These are phyloP conservation scores for Istiophorus platypterus DNA, from an alignment of 2,113 vertebrate species.

Conservation along the genomic window DNA sequence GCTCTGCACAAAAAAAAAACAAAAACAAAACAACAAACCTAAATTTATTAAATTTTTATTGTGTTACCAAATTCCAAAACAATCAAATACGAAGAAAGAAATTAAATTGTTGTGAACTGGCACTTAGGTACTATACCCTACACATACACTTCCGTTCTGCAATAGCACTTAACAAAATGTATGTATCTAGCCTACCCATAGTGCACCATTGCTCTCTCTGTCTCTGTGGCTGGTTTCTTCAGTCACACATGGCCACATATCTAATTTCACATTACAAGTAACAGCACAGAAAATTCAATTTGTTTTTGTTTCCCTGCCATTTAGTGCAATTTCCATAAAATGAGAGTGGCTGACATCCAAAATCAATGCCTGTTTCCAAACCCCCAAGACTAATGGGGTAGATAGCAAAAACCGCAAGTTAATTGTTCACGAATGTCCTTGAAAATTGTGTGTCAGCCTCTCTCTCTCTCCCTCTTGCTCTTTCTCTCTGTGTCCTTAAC, in stretches of 20 bases:
- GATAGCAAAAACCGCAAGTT: conserved; percentile 78
- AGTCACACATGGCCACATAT: conserved; percentile 79
- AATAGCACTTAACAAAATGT: conserved; percentile 50
- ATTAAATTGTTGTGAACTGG: conserved; percentile 9
- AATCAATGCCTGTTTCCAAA: conserved; percentile 82
- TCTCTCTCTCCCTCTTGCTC: conserved; percentile 11
- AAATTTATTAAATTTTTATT: neutral
- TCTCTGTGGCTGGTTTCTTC: conserved; percentile 60
- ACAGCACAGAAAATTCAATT: conserved; percentile 80
- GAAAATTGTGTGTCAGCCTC: conserved; percentile 72
- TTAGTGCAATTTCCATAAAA: conserved; percentile 84
- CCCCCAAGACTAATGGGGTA: conserved; percentile 77
- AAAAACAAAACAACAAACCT: too few species aligned
- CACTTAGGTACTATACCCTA: conserved; percentile 1
- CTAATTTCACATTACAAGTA: conserved; percentile 83
- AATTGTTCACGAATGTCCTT: conserved; percentile 82
- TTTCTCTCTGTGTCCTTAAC: conserved; percentile 40
- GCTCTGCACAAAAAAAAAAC: neutral
- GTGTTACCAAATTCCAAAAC: neutral
- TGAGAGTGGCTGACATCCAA: conserved; percentile 82
- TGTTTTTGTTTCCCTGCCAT: conserved; percentile 79
- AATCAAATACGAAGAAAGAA: neutral
- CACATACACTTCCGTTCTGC: conserved; percentile 10
- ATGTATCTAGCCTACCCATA: conserved; percentile 42
- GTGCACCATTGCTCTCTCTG: conserved; percentile 53